A percentile compares a stretch with the other conserved stretches of the same genome.
Evolutionary conservation across 2,797 vertebrate genomes (phyloP).

Genomic region (Melopsittacus undulatus): DNA sequence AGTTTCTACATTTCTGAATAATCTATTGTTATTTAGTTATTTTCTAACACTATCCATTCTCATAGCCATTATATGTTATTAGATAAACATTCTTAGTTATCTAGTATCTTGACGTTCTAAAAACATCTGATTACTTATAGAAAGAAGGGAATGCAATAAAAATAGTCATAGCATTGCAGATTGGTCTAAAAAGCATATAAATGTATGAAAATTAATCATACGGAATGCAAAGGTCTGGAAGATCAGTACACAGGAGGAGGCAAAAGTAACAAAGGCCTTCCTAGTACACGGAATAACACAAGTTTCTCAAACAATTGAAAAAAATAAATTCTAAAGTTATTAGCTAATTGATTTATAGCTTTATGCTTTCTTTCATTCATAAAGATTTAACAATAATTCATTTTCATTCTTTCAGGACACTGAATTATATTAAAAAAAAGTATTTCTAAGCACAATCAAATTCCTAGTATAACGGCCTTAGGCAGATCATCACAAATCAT

Average conservation of each 20-base stretch:
- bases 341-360: not conserved
- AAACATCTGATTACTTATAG: not conserved
- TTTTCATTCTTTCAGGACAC: constrained; percentile 32
- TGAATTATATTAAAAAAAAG: not conserved
- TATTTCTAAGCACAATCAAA: not conserved
- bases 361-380: constrained; percentile 21
- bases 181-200: not conserved
- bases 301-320: constrained; percentile 11
- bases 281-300: not conserved
- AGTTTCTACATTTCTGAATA: not conserved
- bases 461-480: not conserved
- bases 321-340: not conserved
- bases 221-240: not conserved
- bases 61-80: not conserved
- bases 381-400: constrained; percentile 30
- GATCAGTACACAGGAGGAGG: not conserved
- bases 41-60: not conserved
- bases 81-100: not conserved
- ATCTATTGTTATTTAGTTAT: not conserved
- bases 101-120: not conserved
- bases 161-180: not conserved
- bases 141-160: not conserved
- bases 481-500: not conserved
- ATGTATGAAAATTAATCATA: not conserved
- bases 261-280: not conserved